These are phyloP conservation scores for Sander lucioperca DNA, from an alignment of 2,113 vertebrate species.

Conservation along the genomic window DNA sequence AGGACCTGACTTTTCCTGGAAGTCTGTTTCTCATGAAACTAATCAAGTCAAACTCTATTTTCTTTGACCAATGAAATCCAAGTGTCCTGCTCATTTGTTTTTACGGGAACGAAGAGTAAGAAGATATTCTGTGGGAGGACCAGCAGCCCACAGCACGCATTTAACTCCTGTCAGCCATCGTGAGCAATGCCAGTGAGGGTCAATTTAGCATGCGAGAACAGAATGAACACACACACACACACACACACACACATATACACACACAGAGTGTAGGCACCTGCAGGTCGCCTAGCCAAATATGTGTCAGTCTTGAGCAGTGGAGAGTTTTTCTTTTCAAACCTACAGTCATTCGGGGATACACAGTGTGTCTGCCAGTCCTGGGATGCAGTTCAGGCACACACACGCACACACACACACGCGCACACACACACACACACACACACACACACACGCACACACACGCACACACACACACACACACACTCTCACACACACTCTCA, in stretches of 20 bases:
- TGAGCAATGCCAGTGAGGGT: neutral
- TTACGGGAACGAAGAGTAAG: slow-evolving; percentile 20
- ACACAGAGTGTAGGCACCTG: slow-evolving; percentile 16
- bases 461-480: slow-evolving; percentile 3
- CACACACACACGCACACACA: no score
- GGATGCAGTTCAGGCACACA: slow-evolving; percentile 9
- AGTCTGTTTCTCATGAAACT: slow-evolving; percentile 32
- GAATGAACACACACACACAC: slow-evolving; percentile 28
- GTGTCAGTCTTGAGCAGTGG: slow-evolving; percentile 8
- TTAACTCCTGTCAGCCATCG: slow-evolving; percentile 26
- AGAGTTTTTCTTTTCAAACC: slow-evolving; percentile 10
- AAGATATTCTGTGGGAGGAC: slow-evolving; percentile 47
- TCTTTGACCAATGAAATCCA: neutral
- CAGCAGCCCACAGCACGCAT: slow-evolving; percentile 12
- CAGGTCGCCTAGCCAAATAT: slow-evolving; percentile 18
- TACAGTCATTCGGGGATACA: neutral
- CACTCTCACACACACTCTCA: no score
- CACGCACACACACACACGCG: neutral
- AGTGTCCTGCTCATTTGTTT: slow-evolving; percentile 17
- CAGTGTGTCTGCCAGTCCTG: slow-evolving; percentile 40
- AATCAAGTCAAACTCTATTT: slow-evolving; percentile 24
- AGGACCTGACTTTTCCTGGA: slow-evolving; percentile 12
- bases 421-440: no score
- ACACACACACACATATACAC: slow-evolving; percentile 20
- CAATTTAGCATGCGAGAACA: neutral